Evolutionary conservation across 1,140 invertebrate genomes (phyloP), one percentile per base, ranked within the genome.

Genomic region (Penaeus chinensis): DNA sequence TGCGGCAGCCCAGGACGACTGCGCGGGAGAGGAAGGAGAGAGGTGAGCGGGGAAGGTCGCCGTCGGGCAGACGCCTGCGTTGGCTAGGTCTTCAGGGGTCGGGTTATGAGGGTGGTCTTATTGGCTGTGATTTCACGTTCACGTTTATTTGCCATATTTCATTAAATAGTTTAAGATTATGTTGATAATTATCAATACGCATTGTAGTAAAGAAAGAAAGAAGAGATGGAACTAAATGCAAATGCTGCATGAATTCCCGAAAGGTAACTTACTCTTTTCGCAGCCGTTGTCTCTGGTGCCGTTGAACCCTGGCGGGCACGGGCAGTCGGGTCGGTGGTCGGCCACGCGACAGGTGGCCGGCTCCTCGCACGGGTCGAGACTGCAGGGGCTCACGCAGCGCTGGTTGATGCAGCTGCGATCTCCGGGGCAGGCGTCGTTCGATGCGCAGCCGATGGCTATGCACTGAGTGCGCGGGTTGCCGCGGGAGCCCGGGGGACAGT

Each of bases 281-380:
- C 91, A 92, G 19, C 91, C 91, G 61, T 89, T 91, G 61, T 96
- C 94, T 37, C 96, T 94, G 92, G 96, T 96, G 86, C 96, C 96
- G 77, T 96, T 95, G 91, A 95, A 97, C 42, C 96, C 96, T 88
- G 94, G 94, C 86, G 94, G 93, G 91, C 97, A 98, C 1, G 96
- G 95, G 91, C 97, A 98, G 0, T 96, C 95, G 0, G 96, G 96
- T 92, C 96, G 96, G 90, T 91, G 96, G 90, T 97, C 94, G 91
- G 94, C 94, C 74, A 97, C 95, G 90, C 94, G 94, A 91, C 96
- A 98, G 86, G 96, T 94, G 0, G 96, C 95, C 76, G 90, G 90
- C 96, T 96, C 94, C 91, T 96, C 97, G 76, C 94, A 94, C 66
- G 0, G 94, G 92, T 62, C 96, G 96, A 84, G 80, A 74, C 95